Evolutionary conservation across 2,888 invertebrate genomes (phyloP).

Genomic region (Orchesella flavescens): DNA sequence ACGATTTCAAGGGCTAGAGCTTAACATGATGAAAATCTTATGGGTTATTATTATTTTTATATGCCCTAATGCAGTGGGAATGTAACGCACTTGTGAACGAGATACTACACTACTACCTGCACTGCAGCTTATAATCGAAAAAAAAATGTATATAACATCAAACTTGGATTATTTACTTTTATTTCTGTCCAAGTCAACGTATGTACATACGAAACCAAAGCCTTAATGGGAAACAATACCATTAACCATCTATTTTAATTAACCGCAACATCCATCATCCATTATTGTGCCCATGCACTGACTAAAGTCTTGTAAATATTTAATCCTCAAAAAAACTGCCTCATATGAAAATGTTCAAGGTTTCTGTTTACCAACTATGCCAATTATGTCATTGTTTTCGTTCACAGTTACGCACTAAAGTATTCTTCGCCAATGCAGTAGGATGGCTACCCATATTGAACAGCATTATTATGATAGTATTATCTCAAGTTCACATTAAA

Average conservation of each 20-base stretch:
- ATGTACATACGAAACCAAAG: too few species aligned
- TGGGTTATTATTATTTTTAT: too few species aligned
- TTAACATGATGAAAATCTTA: not conserved
- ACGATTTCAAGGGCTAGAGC: conserved; percentile 39
- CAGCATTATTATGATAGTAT: not conserved
- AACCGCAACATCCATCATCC: too few species aligned
- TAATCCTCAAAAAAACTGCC: conserved; percentile 50
- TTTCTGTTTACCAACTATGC: conserved; percentile 32
- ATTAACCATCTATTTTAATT: conserved; percentile 16
- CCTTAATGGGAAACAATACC: not conserved
- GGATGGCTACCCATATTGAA: too few species aligned
- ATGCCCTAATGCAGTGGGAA: too few species aligned
- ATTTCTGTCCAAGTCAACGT: not conserved
- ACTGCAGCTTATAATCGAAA: too few species aligned
- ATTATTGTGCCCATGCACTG: conserved; percentile 8
- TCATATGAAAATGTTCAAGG: conserved; percentile 30
- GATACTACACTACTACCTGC: too few species aligned
- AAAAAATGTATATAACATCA: too few species aligned
- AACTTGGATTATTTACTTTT: too few species aligned
- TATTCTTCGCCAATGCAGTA: not conserved
- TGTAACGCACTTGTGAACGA: not conserved
- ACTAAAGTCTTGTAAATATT: conserved; percentile 36
- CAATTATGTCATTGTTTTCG: conserved; percentile 53
- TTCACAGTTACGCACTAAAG: conserved; percentile 2
- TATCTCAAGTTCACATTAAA: not conserved